Evolutionary conservation across 2,113 vertebrate genomes (phyloP).

Genomic region (Girardinichthys multiradiatus): DNA sequence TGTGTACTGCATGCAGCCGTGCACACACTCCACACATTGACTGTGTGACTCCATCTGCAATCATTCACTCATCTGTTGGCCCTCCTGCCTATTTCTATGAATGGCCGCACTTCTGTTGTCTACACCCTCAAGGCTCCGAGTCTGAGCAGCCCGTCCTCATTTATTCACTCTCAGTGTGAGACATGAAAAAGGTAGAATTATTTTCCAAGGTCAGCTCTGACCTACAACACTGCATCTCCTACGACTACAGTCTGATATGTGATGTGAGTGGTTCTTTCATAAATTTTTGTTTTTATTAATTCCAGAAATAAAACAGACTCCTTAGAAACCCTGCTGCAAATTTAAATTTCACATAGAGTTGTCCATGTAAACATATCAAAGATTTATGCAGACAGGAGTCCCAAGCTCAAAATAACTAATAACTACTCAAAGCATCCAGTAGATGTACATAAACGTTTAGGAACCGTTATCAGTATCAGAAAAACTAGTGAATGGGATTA

Average conservation of each 20-base stretch:
- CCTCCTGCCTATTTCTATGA: conserved; percentile 44
- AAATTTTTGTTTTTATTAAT: not conserved
- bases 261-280: not conserved
- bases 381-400: not conserved
- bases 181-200: not conserved
- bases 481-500: not conserved
- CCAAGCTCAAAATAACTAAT: not conserved
- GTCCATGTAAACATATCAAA: too few species aligned
- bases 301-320: not conserved
- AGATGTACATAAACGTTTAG: not conserved
- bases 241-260: not conserved
- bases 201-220: conserved; percentile 7
- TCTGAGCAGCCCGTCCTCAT: conserved; percentile 6
- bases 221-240: not conserved
- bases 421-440: not conserved
- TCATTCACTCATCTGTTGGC: conserved; percentile 38
- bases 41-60: conserved; percentile 24
- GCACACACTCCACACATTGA: not conserved
- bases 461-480: not conserved
- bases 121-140: conserved; percentile 5
- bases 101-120: conserved; percentile 27
- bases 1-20: not conserved
- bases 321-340: too few species aligned
- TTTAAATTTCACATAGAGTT: too few species aligned
- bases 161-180: conserved; percentile 18